Conservation (phyloP, 2,113 vertebrate genomes). For the Charina bottae region DNA sequence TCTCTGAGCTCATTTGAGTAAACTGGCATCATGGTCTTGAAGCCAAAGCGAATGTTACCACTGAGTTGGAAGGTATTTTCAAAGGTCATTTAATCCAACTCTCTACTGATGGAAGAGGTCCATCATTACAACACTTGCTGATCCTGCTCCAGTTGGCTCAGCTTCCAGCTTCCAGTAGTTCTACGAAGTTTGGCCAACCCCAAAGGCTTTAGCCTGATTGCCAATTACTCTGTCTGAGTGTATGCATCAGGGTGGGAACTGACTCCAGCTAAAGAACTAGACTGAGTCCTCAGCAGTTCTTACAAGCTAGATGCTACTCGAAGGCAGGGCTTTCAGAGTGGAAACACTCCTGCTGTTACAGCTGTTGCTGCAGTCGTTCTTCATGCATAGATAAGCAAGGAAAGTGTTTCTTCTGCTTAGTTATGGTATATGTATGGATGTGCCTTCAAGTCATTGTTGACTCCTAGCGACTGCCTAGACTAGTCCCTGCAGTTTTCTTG, state of each 20-base stretch:
- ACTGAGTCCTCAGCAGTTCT: not conserved
- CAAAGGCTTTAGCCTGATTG: not conserved
- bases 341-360: not conserved
- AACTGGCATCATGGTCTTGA: not conserved
- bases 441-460: no score
- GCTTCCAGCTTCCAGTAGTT: not conserved
- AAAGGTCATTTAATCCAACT: not conserved
- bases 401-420: not conserved
- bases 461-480: no score
- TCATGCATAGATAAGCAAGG: not conserved
- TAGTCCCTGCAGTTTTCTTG: no score
- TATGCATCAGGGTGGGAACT: not conserved
- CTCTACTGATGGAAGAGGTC: not conserved
- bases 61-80: not conserved
- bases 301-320: not conserved
- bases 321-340: not conserved
- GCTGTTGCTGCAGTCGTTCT: not conserved
- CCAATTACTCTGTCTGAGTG: not conserved
- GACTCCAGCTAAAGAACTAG: not conserved
- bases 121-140: not conserved
- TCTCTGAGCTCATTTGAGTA: not conserved
- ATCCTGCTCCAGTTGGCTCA: not conserved
- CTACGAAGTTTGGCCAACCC: no score
- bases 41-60: not conserved
- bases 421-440: no score